phyloP scores from a whole-genome alignment of 2,113 vertebrate genomes.

The Carlito syrichta region DNA sequence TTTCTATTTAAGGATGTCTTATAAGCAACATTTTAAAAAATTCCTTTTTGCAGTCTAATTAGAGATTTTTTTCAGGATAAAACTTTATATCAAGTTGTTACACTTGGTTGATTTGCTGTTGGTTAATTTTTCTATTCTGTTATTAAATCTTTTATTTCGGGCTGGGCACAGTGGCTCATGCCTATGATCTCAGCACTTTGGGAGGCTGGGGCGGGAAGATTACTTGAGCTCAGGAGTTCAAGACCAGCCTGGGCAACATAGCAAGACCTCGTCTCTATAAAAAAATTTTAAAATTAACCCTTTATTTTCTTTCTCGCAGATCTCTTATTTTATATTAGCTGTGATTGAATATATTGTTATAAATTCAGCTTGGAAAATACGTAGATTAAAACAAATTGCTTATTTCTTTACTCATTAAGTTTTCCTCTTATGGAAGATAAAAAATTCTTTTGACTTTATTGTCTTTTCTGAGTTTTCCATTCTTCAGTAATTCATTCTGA shows the following conservation, averaged over 20 bases:
- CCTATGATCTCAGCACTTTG: no score
- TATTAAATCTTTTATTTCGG: slow-evolving; percentile 9
- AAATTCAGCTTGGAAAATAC: background rate
- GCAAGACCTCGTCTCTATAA: no score
- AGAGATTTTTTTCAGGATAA: background rate
- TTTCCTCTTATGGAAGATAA: slow-evolving; percentile 2
- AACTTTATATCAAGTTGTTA: background rate
- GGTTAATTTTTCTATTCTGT: background rate
- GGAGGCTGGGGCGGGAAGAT: no score
- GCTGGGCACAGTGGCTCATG: no score
- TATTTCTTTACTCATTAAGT: background rate
- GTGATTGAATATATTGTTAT: background rate
- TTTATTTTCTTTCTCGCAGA: background rate
- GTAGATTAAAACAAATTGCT: slow-evolving; percentile 20
- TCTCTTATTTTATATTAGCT: background rate
- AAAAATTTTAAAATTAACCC: no score
- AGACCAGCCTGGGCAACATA: no score
- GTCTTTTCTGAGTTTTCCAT: slow-evolving; percentile 14
- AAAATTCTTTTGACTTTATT: background rate
- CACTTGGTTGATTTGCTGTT: background rate
- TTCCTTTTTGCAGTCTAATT: background rate
- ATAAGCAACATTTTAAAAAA: background rate
- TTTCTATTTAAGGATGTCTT: slow-evolving; percentile 6
- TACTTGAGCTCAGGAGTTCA: no score
- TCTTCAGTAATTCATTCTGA: background rate